Evolutionary conservation across 1,140 invertebrate genomes (phyloP).

Genomic region (Ceratosolen solmsi): DNA sequence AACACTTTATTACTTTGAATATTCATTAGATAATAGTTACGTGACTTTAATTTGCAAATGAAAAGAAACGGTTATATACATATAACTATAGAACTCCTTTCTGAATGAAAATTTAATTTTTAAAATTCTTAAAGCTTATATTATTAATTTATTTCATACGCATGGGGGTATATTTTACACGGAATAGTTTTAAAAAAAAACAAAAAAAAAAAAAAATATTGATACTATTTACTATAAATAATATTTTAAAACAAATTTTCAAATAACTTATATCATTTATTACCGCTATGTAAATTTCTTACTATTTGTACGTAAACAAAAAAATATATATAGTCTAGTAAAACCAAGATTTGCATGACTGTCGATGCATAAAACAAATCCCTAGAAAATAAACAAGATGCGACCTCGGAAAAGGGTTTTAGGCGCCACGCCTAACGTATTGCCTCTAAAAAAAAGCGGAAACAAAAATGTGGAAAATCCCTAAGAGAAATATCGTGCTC

Average conservation of each 20-base stretch:
- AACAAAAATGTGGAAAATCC: conserved; percentile 33
- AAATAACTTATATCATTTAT: background rate
- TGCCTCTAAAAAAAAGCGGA: conserved; percentile 9
- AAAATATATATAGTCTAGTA: conserved; percentile 22
- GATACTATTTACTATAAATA: background rate
- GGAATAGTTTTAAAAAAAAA: no score
- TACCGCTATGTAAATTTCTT: background rate
- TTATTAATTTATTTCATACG: no score
- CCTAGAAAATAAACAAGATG: conserved; percentile 45
- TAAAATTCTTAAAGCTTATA: no score
- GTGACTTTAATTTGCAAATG: no score
- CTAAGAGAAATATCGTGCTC: conserved; percentile 48
- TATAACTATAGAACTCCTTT: no score
- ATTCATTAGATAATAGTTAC: no score
- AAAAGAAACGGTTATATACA: no score
- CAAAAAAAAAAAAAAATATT: no score
- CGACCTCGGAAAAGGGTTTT: conserved; percentile 40
- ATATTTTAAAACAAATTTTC: background rate
- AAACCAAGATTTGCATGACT: conserved; percentile 48
- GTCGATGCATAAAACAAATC: conserved; percentile 48
- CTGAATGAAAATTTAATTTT: no score
- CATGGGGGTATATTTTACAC: no score
- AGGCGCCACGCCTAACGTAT: conserved; percentile 15
- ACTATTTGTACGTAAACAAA: conserved; percentile 3
- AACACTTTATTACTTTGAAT: no score